Evolutionary conservation across 92 coral and sea anemone species (phyloP).

Genomic region (Virgularia gustaviana): DNA sequence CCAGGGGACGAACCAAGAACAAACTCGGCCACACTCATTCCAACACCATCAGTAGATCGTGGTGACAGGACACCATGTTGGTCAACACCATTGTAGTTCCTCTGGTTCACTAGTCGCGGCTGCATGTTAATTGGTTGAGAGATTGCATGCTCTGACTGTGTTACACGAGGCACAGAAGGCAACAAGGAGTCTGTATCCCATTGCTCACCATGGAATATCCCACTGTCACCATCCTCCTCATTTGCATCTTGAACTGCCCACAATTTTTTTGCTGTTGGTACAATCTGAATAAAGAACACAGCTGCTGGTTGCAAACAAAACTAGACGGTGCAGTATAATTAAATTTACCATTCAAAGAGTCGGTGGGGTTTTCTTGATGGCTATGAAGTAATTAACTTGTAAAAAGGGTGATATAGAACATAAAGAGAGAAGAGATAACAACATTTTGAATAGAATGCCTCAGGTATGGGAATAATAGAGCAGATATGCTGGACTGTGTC

Average conservation of each 20-base stretch:
- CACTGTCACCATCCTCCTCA: constrained; percentile 68
- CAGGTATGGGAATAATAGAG: too few species aligned
- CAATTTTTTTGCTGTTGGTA: constrained; percentile 91
- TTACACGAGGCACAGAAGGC: constrained; percentile 87
- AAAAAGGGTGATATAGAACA: too few species aligned
- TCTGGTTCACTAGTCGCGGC: constrained; percentile 82
- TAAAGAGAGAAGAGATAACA: too few species aligned
- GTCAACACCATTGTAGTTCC: constrained; percentile 72
- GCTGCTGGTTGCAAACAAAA: too few species aligned
- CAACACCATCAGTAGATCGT: constrained; percentile 92
- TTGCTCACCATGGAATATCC: constrained; percentile 82
- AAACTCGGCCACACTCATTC: constrained; percentile 95
- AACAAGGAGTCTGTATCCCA: constrained; percentile 94
- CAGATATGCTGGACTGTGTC: too few species aligned
- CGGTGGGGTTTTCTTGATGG: too few species aligned
- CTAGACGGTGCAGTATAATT: too few species aligned
- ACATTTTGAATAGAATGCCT: too few species aligned
- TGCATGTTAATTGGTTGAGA: constrained; percentile 98
- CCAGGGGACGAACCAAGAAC: constrained; percentile 94
- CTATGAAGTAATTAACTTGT: too few species aligned
- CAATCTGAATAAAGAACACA: too few species aligned
- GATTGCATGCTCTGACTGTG: constrained; percentile 98
- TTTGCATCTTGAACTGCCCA: constrained; percentile 94
- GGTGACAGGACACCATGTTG: constrained; percentile 90
- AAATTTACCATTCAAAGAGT: too few species aligned